Percentiles rank a stretch among this genome's conserved stretches.
phyloP scores from a whole-genome alignment of 2,113 vertebrate species.

The Ciconia maguari region DNA sequence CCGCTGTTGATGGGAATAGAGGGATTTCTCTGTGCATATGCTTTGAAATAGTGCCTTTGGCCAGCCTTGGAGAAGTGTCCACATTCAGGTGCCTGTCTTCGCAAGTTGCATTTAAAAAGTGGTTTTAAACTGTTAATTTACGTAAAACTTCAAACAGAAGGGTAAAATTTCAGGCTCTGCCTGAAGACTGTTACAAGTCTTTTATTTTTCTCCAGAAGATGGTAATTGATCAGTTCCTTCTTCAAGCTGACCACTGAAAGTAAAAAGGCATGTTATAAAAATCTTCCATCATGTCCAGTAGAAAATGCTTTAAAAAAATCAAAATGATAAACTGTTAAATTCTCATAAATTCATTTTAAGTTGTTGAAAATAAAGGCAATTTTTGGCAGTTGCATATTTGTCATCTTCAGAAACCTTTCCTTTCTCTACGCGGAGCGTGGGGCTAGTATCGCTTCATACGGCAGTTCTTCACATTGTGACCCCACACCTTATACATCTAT shows the following conservation, averaged over 20 bases:
- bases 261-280: neutral
- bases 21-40: neutral
- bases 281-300: neutral
- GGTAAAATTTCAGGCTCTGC: neutral
- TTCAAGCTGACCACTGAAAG: neutral
- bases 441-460: neutral
- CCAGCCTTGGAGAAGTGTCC: neutral
- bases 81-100: neutral
- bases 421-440: fast-evolving
- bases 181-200: neutral
- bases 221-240: neutral
- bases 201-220: neutral
- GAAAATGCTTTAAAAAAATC: neutral
- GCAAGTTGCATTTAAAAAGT: neutral
- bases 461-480: neutral
- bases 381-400: neutral
- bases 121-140: neutral
- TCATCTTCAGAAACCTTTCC: neutral
- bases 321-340: neutral
- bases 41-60: neutral
- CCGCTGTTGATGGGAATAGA: neutral
- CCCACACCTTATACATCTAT: neutral
- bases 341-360: neutral
- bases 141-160: neutral
- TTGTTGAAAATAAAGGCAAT: neutral